phyloP scores from a whole-genome alignment of 1,140 invertebrate species.

The Amphibalanus amphitrite region DNA sequence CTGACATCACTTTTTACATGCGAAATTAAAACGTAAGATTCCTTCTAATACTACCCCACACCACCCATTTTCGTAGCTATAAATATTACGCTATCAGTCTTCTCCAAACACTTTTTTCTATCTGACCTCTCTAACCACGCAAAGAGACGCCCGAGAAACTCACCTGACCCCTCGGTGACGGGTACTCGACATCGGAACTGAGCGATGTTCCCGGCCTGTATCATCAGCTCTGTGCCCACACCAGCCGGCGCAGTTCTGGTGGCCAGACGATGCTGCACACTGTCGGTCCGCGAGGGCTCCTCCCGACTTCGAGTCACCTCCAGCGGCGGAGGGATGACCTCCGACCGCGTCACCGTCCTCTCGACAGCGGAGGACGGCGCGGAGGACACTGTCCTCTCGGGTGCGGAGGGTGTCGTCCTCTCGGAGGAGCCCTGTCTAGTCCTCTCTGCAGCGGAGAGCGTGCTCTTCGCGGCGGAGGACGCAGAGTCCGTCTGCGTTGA shows the following conservation, averaged over 20 bases:
- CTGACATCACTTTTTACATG: no score
- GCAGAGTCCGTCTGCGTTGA: background rate
- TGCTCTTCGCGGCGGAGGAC: background rate
- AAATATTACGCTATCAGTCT: no score
- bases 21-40: no score
- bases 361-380: background rate
- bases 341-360: background rate
- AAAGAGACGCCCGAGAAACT: no score
- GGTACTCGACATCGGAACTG: background rate
- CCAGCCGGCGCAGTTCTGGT: background rate
- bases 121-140: no score
- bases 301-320: background rate
- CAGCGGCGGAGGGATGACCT: background rate
- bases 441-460: background rate
- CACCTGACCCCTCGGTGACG: background rate
- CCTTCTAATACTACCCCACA: no score
- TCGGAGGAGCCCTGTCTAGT: background rate
- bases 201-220: background rate
- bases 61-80: no score
- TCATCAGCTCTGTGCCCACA: background rate
- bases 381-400: background rate
- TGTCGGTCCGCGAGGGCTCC: background rate
- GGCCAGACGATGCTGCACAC: background rate
- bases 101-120: no score
- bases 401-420: no score